Base-by-base conservation (phyloP, 2,797 vertebrate species). In the Poeciliopsis paucimaculata region DNA sequence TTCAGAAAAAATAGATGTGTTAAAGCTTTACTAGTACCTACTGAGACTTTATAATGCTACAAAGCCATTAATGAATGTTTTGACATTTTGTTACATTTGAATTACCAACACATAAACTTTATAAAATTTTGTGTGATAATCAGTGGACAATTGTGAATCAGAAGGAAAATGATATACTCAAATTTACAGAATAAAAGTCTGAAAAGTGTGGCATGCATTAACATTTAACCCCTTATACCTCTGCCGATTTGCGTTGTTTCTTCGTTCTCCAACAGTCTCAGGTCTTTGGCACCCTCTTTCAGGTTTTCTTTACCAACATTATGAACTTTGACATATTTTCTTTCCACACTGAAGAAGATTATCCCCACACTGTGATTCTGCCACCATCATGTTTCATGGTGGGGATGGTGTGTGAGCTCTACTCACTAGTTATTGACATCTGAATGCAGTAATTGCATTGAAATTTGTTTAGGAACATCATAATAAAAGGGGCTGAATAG, bases 1-100 rank as follows among this genome's bases (percentile, higher is more conserved):
- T 64, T 2, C 43, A 86, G 41, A 82, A 45, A 34, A 16, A 18
- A 15, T 5, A 57, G 41, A 64, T 26, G n/a, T 68, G 77, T 39
- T 47, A 2, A 0, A 34, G 23, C 5, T 53, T 28, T 43, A 11
- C 51, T 76, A 20, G 23, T 18, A 43, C 75, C n/a, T 64, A 39
- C 26, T 15, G 15, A 11, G 39, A 60, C 11, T 0, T 28, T 71
- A 23, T 15, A 43, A 60, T 15, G 12, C 51, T 66, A 13, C 7
- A 66, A 23, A 68, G 5, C 8, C 7, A 20, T 64, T 36, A 36
- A 18, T 9, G 51, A 64, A 8, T 8, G 15, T 36, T 36, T 64
- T 36, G 34, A 41, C 18, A 41, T 41, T 66, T 41, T 41, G 20
- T 68, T 18, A 39, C 64, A 68, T 39, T 39, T 41, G 9, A 68